Evolutionary conservation across 2,888 invertebrate genomes (phyloP).

Genomic region (Volucella inanis): DNA sequence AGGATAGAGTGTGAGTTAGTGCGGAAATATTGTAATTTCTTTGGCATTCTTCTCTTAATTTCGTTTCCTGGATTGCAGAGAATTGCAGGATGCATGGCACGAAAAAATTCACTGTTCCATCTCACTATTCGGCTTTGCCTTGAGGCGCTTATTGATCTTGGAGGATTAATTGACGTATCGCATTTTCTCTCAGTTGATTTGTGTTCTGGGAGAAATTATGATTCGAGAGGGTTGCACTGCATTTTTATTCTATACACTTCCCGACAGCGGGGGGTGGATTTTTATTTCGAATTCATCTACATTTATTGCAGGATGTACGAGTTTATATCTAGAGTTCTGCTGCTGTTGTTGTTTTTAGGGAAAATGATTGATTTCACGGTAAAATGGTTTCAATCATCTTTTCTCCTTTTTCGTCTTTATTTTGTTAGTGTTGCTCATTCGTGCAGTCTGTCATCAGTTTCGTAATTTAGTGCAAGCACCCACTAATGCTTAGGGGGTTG

Average conservation of each 20-base stretch:
- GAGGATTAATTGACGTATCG: conserved; percentile 52
- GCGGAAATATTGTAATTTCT: conserved; percentile 65
- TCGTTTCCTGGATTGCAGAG: conserved; percentile 32
- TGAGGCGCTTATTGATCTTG: conserved; percentile 45
- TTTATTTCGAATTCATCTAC: conserved; percentile 18
- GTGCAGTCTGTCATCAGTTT: conserved; percentile 66
- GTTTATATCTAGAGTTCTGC: not conserved
- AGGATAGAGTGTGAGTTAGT: conserved; percentile 33
- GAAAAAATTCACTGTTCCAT: not conserved
- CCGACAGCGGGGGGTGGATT: not conserved
- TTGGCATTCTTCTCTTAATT: conserved; percentile 63
- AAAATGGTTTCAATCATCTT: conserved; percentile 67
- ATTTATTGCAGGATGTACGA: conserved; percentile 13
- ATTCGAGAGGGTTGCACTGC: conserved; percentile 20
- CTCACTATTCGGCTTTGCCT: conserved; percentile 13
- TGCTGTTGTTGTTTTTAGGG: conserved; percentile 48
- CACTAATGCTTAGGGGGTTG: conserved; percentile 19
- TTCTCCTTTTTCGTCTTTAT: conserved; percentile 19
- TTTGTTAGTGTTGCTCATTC: conserved; percentile 55
- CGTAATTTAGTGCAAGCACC: conserved; percentile 60
- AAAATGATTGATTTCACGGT: conserved; percentile 73
- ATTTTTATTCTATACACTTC: conserved; percentile 13
- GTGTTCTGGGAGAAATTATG: conserved; percentile 44
- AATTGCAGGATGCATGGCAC: conserved; percentile 34
- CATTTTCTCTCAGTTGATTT: conserved; percentile 22